phyloP scores from a whole-genome alignment of 2,797 vertebrate genomes.

The Onychomys leucogaster region DNA sequence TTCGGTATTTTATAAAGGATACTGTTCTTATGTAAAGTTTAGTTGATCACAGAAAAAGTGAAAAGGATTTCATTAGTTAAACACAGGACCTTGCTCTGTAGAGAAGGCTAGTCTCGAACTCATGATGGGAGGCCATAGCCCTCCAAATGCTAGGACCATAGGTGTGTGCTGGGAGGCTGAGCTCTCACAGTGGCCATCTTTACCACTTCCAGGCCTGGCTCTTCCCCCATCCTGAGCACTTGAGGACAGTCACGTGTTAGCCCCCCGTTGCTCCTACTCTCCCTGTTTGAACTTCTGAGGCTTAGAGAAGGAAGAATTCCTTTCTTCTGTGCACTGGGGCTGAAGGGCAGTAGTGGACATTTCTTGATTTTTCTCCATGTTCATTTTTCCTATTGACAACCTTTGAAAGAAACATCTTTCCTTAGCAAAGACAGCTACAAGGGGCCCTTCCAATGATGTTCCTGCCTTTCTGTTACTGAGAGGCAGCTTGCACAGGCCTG shows the following conservation, averaged over 20 bases:
- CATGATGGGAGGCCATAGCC: not conserved
- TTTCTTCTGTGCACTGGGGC: not conserved
- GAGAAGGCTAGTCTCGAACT: not conserved
- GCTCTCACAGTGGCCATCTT: not conserved
- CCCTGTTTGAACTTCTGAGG: not conserved
- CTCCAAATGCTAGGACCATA: not conserved
- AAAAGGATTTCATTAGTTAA: not conserved
- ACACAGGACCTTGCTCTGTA: not conserved
- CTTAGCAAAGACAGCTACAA: not conserved
- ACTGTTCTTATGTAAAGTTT: not conserved
- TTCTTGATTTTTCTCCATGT: not conserved
- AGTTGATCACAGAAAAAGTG: not conserved
- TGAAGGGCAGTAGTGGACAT: not conserved
- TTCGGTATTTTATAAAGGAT: not conserved
- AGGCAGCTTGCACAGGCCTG: not conserved
- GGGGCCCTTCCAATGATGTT: not conserved
- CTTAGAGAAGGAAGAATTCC: conserved; percentile 7
- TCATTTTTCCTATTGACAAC: not conserved
- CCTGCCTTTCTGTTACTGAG: not conserved
- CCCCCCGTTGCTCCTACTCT: not conserved
- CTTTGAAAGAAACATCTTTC: not conserved
- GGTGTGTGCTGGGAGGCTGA: no score
- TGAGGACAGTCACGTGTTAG: not conserved
- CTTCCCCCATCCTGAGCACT: not conserved
- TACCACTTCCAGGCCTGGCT: not conserved